Evolutionary conservation across 2,113 vertebrate species (phyloP), one percentile per base, ranked within the genome.

Genomic region (Elaphurus davidianus): DNA sequence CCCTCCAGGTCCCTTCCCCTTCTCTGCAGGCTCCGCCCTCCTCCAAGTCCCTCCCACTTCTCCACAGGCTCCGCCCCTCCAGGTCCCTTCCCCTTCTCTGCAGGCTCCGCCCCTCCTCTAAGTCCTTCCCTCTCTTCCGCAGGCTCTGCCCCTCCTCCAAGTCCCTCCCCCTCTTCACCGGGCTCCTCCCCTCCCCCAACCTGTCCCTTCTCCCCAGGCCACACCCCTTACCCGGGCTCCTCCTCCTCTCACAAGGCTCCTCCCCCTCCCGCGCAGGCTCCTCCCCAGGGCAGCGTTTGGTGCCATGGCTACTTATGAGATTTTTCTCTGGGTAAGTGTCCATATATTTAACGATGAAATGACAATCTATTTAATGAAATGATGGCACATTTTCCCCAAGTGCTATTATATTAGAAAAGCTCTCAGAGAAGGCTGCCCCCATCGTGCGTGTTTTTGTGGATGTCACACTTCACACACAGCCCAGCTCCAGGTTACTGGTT

Each of bases 391-490:
- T 59, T 64, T 10, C 10, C 15, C 45, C 45, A 43, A 8, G 4
- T 0, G 67, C 15, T 76, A 17, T 30, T 13, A 30, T 7, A 8
- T 40, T 25, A 40, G 60, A 19, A 3, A 14, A 2, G 28, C 36
- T 30, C 7, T 54, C 16, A 19, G 16, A 25, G 85, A 4, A 12
- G 5, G 10, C 17, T 2, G 4, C 14, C 11, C 23, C 27, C 15
- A 4, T 7, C 2, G 1, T n/a, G 33, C 43, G 1, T 2, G 11
- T 19, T 8, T 45, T 54, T 14, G 2, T 17, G 60, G 17, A 2
- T 45, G 12, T 11, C 43, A 59, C 40, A 1, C 4, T 17, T 45
- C 74, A 36, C 16, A 40, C 87, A 15, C 0, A 57, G 19, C 2
- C 52, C 36, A 1, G 5, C 33, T 28, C 30, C 16, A 1, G 13